phyloP scores from a whole-genome alignment of 1,140 invertebrate genomes.

The Aphelenchoides fujianensis region DNA sequence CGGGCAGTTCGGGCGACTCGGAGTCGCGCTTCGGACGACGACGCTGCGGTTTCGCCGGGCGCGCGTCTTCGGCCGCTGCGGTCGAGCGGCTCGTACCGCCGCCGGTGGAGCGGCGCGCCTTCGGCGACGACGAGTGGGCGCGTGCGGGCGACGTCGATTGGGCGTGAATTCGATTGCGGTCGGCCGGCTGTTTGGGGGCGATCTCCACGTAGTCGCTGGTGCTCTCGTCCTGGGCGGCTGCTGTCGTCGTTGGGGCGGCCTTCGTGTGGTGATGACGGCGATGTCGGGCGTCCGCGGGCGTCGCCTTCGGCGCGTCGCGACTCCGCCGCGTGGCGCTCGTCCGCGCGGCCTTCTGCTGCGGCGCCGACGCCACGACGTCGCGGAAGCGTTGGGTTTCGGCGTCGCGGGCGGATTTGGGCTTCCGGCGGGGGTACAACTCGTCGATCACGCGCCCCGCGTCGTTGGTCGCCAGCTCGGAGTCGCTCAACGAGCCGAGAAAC shows the following conservation, averaged over 20 bases:
- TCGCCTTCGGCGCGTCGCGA: too few relatives aligned
- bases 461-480: neutral
- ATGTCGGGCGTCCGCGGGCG: too few relatives aligned
- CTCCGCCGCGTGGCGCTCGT: too few relatives aligned
- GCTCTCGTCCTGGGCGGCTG: neutral
- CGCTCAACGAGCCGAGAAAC: neutral
- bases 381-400: neutral
- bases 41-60: neutral
- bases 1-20: too few relatives aligned
- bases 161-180: neutral
- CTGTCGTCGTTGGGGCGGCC: neutral
- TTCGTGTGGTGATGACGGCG: too few relatives aligned
- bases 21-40: too few relatives aligned
- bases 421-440: neutral
- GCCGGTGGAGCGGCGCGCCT: neutral
- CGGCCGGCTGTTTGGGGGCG: neutral
- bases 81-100: neutral
- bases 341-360: too few relatives aligned
- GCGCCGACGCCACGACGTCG: too few relatives aligned
- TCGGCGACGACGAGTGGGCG: too few relatives aligned
- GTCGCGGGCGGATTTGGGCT: neutral
- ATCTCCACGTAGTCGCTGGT: neutral
- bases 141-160: too few relatives aligned
- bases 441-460: neutral
- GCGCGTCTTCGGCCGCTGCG: neutral